phyloP scores from a whole-genome alignment of 2,113 vertebrate genomes.

The Gobiocypris rarus region DNA sequence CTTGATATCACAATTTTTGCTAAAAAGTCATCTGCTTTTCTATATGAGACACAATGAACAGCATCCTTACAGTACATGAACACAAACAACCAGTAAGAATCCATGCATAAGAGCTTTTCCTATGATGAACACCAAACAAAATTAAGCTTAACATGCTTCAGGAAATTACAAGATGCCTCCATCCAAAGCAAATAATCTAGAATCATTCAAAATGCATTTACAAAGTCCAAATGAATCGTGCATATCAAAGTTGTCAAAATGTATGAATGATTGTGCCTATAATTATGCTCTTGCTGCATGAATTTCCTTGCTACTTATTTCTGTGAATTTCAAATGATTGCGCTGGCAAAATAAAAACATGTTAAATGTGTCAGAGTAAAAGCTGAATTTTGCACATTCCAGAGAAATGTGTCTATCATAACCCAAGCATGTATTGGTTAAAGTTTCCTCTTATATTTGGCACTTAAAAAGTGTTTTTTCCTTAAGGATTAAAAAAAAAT shows the following conservation, averaged over 20 bases:
- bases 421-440: constrained; percentile 41
- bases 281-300: constrained; percentile 27
- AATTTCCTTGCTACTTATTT: constrained; percentile 10
- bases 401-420: constrained; percentile 40
- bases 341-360: constrained; percentile 56
- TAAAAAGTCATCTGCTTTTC: not conserved
- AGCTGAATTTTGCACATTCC: constrained; percentile 52
- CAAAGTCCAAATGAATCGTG: constrained; percentile 48
- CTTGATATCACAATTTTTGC: not conserved
- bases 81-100: constrained; percentile 16
- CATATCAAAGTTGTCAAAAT: constrained; percentile 52
- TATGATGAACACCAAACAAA: constrained; percentile 25
- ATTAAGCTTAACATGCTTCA: constrained; percentile 41
- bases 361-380: constrained; percentile 53
- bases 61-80: not conserved
- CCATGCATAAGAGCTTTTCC: constrained; percentile 15
- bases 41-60: not conserved
- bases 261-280: constrained; percentile 54
- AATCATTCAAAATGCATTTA: constrained; percentile 49
- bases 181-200: constrained; percentile 41
- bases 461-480: not conserved
- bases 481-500: not conserved
- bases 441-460: not conserved
- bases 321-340: constrained; percentile 28
- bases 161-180: constrained; percentile 19